phyloP scores from a whole-genome alignment of 2,888 invertebrate genomes.

The Aphodius sticticus region DNA sequence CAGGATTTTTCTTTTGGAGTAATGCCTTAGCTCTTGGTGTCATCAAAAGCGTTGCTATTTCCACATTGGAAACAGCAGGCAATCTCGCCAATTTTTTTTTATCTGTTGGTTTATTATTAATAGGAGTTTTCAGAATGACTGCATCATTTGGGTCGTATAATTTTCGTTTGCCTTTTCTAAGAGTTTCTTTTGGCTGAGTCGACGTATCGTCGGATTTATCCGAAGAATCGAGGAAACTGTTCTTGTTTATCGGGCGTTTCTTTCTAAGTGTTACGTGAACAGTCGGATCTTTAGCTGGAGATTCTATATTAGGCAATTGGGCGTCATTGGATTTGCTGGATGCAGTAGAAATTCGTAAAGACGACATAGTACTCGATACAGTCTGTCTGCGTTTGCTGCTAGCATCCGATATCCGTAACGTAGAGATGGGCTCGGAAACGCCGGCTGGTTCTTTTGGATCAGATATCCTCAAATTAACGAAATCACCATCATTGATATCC shows the following conservation, averaged over 20 bases:
- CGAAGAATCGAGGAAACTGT: background rate
- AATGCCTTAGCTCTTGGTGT: constrained; percentile 23
- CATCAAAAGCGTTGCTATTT: constrained; percentile 18
- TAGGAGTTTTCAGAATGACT: background rate
- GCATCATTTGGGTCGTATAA: constrained; percentile 27
- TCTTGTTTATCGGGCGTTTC: background rate
- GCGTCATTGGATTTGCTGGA: constrained; percentile 6
- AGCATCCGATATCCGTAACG: constrained; percentile 6
- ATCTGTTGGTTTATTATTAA: background rate
- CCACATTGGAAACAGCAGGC: background rate
- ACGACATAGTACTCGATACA: constrained; percentile 27
- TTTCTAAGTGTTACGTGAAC: background rate
- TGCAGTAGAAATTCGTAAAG: constrained; percentile 36
- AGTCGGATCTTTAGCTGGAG: background rate
- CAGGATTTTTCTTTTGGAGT: constrained; percentile 6
- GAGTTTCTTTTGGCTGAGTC: constrained; percentile 13
- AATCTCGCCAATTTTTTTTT: background rate
- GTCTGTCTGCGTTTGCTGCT: constrained; percentile 6
- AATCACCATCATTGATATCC: background rate
- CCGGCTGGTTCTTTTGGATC: background rate
- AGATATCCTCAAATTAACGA: constrained; percentile 11
- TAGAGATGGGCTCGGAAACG: background rate
- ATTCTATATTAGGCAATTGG: background rate
- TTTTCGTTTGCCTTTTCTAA: constrained; percentile 10
- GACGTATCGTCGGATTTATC: constrained; percentile 12